Conservation (phyloP, 92 coral and sea anemone species). For the Phenganax stokvisi region DNA sequence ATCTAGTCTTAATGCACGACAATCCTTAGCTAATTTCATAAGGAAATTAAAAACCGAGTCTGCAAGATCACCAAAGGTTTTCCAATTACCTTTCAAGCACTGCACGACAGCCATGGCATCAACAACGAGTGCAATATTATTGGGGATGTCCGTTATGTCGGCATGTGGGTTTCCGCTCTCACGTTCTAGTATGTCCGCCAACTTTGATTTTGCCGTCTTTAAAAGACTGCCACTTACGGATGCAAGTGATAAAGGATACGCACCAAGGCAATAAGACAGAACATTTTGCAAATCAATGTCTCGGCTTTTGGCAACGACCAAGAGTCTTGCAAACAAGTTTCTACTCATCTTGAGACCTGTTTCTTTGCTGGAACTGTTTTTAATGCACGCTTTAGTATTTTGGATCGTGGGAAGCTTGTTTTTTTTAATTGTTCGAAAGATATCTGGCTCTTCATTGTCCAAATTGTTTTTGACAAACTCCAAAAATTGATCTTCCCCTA, state of each 20-base stretch:
- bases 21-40: not conserved
- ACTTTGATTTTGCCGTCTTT: not conserved
- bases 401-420: constrained; percentile 27
- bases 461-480: constrained; percentile 23
- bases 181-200: constrained; percentile 23
- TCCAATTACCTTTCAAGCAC: constrained; percentile 25
- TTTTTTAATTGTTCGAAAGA: constrained; percentile 28
- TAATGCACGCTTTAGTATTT: constrained; percentile 1
- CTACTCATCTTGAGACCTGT: not conserved
- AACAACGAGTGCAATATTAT: constrained; percentile 29
- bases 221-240: constrained; percentile 11
- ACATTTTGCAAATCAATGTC: constrained; percentile 25
- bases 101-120: not conserved
- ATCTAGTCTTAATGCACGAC: constrained; percentile 6
- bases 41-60: constrained; percentile 8
- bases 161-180: constrained; percentile 6
- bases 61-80: constrained; percentile 45
- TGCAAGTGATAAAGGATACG: not conserved
- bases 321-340: not conserved
- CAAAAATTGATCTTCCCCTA: constrained; percentile 12
- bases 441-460: constrained; percentile 33
- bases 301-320: constrained; percentile 19
- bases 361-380: constrained; percentile 20
- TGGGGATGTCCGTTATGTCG: not conserved
- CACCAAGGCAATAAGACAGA: constrained; percentile 5